Evolutionary conservation across 2,113 vertebrate genomes (phyloP), one percentile per base, ranked within the genome.

Genomic region (Pogona vitticeps): DNA sequence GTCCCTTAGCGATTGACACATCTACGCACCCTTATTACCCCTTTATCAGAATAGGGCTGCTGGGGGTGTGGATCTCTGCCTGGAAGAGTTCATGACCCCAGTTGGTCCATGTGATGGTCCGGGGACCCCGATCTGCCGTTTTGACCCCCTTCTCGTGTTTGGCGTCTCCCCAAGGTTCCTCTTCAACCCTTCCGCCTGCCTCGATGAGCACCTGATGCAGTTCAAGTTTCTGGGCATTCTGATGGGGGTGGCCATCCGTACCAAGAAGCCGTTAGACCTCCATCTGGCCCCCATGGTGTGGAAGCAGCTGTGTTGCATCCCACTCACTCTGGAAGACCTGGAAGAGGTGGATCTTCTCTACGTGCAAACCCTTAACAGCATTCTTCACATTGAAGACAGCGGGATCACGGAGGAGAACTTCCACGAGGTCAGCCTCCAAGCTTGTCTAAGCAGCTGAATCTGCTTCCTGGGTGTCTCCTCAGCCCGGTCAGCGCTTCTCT

Each of bases 311-410:
- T 98, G 97, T 96, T 98, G 97, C 89, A 96, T 98, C 94, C 97
- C 97, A 6, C 97, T 98, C 52, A 94, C 94, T 40, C 93, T 98
- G 92, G 97, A 98, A 93, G 97, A 98, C 95, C 92, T 98, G 85
- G 97, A 98, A 91, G 97, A 98, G 92, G 97, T 98, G 89, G 97
- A 98, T 88, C 96, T 98, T 91, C 97, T 98, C 88, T 98, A 97
- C 8, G 97, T 98, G 94, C 97, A 98, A 93, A 98, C 97, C 90
- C 97, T 98, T 85, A 97, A 97, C 94, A 98, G 97, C 96, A 98
- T 98, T 97, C 97, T 97, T 97, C 97, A 98, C 96, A 98, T 98
- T 97, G 97, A 98, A 97, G 97, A 98, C 96, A 97, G 97, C 87
- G 97, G 97, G 92, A 98, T 98, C 89, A 97, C 97, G 1, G 97